phyloP scores from a whole-genome alignment of 2,888 invertebrate genomes.

The Drosophila macrospina region DNA sequence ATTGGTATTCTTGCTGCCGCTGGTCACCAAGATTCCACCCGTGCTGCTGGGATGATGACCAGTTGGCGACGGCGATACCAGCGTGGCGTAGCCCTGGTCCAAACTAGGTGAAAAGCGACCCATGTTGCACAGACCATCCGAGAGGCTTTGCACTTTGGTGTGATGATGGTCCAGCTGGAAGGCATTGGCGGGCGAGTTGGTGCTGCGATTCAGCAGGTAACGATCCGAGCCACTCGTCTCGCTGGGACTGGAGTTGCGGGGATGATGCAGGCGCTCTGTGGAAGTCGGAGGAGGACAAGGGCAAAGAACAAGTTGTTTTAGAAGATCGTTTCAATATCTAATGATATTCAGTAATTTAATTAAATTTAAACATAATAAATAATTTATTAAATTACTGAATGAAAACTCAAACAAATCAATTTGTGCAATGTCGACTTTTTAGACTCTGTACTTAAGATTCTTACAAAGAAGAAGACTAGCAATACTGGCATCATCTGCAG shows the following conservation, averaged over 20 bases:
- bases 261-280: slow-evolving; percentile 82
- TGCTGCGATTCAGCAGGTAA: slow-evolving; percentile 83
- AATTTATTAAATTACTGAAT: too few species aligned
- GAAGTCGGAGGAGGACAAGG: too few species aligned
- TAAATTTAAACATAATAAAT: too few species aligned
- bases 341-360: neutral
- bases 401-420: neutral
- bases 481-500: too few species aligned
- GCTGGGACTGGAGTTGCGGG: slow-evolving; percentile 84
- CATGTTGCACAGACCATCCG: slow-evolving; percentile 84
- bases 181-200: slow-evolving; percentile 83
- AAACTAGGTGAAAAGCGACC: slow-evolving; percentile 88
- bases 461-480: too few species aligned
- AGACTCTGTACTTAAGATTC: too few species aligned
- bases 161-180: slow-evolving; percentile 84
- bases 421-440: too few species aligned
- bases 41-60: slow-evolving; percentile 76
- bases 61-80: slow-evolving; percentile 88
- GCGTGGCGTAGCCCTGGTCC: slow-evolving; percentile 93
- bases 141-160: slow-evolving; percentile 84
- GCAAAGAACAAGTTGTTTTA: neutral
- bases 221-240: slow-evolving; percentile 85
- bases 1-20: slow-evolving; percentile 56
- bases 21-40: slow-evolving; percentile 67
- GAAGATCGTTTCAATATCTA: too few species aligned